Base-by-base conservation (phyloP, 1,140 invertebrate genomes). In the Odontomachus brunneus region DNA sequence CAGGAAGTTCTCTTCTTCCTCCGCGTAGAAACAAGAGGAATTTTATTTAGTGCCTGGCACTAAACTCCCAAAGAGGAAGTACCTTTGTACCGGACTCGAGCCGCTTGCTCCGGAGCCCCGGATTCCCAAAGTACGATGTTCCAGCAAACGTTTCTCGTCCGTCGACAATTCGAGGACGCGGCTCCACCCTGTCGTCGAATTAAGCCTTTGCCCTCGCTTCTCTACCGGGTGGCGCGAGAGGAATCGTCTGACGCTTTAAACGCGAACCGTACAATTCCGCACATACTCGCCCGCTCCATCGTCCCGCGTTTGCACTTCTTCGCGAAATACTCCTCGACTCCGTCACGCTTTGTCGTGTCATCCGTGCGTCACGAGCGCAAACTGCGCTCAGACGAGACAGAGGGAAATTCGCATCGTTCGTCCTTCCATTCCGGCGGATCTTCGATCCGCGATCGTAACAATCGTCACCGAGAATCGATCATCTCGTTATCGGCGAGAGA, bases 31-130 rank as follows among this genome's bases (percentile, higher is more conserved):
- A 80, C 63, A 78, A 19, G 66, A 80, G 53, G 65, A 80, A 80
- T 80, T 80, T 80, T 80, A 80, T 80, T 80, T 71, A 80, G 65
- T 57, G 53, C 71, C 65, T 59, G 33, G 33, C 75, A 71, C 75
- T 71, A 71, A 80, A 80, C 75, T 80, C 22, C 22, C 51, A 71
- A 80, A 80, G 65, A 59, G 65, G 51, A 80, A 80, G 51, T 71
- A 67, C 75, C 75, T 71, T 80, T 80, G 75, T 80, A 14, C 75
- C 24, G 22, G 75, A 71, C 65, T 80, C n/a, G 17, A 71, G 63
- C 66, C 63, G 22, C 63, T 67, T 51, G 49, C 29, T 55, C 62
- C 24, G 22, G 33, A 76, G 49, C 49, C 26, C 62, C 24, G 22
- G 51, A 80, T 80, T 80, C 55, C 66, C 75, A 71, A 78, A 80